Evolutionary conservation across 53 echinoderm and acorn worm species (phyloP), one percentile per base, ranked within the genome.

Genomic region (Holothuria leucospilota): DNA sequence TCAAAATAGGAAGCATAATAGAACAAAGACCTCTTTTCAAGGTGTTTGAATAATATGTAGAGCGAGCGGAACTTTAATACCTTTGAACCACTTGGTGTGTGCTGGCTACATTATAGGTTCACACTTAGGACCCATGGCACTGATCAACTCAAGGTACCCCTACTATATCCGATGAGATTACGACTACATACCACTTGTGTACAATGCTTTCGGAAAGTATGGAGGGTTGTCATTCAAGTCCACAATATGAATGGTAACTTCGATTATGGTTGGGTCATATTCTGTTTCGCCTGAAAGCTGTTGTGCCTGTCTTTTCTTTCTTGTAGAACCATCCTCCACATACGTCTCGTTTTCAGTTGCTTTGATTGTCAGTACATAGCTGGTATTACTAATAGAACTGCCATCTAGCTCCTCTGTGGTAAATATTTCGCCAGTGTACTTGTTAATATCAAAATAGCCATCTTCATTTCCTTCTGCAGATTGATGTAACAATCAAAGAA

Each of bases 191-290:
- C 71, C 71, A 21, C 30, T 41, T 20, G 71, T 70, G 71, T 34
- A 70, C 21, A 70, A 70, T 0, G 15, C 39, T 34, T 70, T 12
- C 20, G 15, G 39, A 70, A 70, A 70, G 18, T 41, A 39, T 4
- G 71, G 71, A 20, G 71, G 71, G 71, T n/a, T 70, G 38, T 70
- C 71, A 18, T 70, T 70, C 34, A 39, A 18, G 41, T 70, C 71
- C 71, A 70, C 71, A 70, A 70, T 70, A 5, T 16, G 20, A 70
- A 70, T 70, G 5, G 15, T 34, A 12, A 70, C 71, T 38, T 3
- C 4, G 9, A 30, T 20, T 2, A 70, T 20, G 15, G 71, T 29
- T 2, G 38, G 71, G 39, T 62, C 62, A 62, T 62, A n/a, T 20
- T 62, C 8, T 6, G 38, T n/a, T 6, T 12, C 41, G 18, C 30